Evolutionary conservation across 1,140 invertebrate genomes (phyloP).

Genomic region (Philopotamus ludificatus): DNA sequence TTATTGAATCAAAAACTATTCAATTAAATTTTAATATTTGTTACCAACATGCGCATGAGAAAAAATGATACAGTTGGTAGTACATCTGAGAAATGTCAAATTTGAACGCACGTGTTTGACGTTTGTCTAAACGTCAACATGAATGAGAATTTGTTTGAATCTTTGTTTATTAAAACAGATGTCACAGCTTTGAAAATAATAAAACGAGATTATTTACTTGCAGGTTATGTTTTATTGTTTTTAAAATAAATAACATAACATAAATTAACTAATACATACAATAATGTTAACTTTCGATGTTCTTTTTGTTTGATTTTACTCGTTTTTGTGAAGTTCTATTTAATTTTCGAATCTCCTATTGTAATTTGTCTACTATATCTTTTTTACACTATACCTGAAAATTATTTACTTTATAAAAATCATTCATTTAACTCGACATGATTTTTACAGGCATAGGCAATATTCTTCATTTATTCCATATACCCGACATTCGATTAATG

Average conservation of each 20-base stretch:
- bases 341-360: too few species aligned
- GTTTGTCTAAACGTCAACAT: too few species aligned
- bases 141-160: constrained; percentile 27
- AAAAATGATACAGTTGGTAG: not conserved
- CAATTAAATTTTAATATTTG: not conserved
- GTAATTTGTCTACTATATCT: too few species aligned
- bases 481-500: constrained; percentile 43
- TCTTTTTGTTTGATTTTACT: too few species aligned
- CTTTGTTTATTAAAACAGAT: constrained; percentile 49
- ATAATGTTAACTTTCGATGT: too few species aligned
- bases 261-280: too few species aligned
- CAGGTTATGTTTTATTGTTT: constrained; percentile 25
- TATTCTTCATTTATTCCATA: constrained; percentile 47
- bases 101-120: not conserved
- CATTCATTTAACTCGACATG: too few species aligned
- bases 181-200: constrained; percentile 51
- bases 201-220: constrained; percentile 46
- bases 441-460: constrained; percentile 52
- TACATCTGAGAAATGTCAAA: not conserved
- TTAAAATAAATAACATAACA: constrained; percentile 4
- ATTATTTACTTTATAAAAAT: too few species aligned
- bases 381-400: too few species aligned
- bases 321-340: too few species aligned
- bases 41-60: too few species aligned
- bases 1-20: not conserved